Percentiles rank a stretch among this genome's conserved stretches.
These are phyloP conservation scores for Notamacropus eugenii DNA, from an alignment of 2,797 vertebrate genomes.

Conservation along the genomic window DNA sequence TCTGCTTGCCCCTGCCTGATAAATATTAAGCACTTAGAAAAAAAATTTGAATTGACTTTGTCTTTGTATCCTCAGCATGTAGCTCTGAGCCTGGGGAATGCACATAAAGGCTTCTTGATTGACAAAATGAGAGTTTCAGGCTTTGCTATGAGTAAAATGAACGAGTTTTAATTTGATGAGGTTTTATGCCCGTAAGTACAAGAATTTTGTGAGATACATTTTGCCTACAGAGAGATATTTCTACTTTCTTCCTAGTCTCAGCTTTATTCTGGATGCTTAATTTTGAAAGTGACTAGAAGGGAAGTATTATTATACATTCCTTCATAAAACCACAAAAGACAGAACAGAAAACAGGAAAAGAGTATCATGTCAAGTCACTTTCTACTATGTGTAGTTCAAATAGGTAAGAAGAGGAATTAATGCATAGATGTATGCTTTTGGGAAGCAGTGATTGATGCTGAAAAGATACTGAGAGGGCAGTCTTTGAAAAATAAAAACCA, in stretches of 20 bases:
- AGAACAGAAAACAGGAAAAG: not conserved
- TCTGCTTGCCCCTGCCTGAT: not conserved
- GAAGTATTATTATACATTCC: not conserved
- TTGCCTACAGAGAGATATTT: not conserved
- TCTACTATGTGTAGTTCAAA: not conserved
- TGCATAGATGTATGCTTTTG: not conserved
- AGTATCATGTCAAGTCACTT: not conserved
- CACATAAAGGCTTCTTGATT: not conserved
- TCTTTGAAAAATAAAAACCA: not conserved
- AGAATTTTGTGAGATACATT: not conserved
- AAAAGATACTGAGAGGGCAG: not conserved
- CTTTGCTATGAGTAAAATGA: not conserved
- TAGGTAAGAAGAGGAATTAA: not conserved
- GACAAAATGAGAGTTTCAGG: not conserved
- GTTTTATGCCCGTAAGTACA: not conserved
- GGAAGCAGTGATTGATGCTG: not conserved
- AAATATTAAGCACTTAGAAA: not conserved
- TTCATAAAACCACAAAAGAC: not conserved
- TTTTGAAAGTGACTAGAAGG: not conserved
- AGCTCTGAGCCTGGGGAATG: not conserved
- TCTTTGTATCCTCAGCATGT: not conserved
- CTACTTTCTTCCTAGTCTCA: not conserved
- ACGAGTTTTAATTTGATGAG: not conserved
- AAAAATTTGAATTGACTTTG: not conserved
- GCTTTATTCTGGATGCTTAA: not conserved